A percentile compares a stretch with the other conserved stretches of the same genome.
Conservation (phyloP, 2,888 invertebrate species). For the Spisula subtruncata region DNA sequence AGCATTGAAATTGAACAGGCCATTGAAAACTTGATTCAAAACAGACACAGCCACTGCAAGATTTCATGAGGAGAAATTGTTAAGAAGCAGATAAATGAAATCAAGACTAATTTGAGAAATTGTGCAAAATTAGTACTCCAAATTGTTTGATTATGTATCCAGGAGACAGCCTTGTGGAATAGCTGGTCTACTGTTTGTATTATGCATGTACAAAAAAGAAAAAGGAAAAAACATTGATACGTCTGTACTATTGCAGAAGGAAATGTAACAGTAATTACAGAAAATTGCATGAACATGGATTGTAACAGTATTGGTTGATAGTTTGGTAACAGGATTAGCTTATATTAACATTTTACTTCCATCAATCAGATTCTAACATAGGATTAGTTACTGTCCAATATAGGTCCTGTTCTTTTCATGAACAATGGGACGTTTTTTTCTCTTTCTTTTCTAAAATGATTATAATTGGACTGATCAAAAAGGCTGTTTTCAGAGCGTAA, state of each 20-base stretch:
- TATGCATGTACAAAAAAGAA: background rate
- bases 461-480: background rate
- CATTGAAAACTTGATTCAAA: no score
- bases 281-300: background rate
- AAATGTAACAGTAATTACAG: background rate
- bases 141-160: no score
- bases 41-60: no score
- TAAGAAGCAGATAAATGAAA: no score
- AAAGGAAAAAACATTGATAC: background rate
- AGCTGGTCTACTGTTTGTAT: no score
- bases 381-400: conserved; percentile 11
- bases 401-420: background rate
- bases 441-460: no score
- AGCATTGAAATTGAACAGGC: no score
- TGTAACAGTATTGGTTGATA: background rate
- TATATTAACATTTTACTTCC: background rate
- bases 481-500: background rate
- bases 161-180: no score
- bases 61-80: no score
- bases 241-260: background rate
- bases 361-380: background rate
- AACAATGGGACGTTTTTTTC: background rate
- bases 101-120: no score
- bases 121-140: no score
- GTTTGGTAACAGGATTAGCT: background rate